These are phyloP conservation scores for Strigamia maritima DNA, from an alignment of 2,888 invertebrate genomes.

Conservation along the genomic window DNA sequence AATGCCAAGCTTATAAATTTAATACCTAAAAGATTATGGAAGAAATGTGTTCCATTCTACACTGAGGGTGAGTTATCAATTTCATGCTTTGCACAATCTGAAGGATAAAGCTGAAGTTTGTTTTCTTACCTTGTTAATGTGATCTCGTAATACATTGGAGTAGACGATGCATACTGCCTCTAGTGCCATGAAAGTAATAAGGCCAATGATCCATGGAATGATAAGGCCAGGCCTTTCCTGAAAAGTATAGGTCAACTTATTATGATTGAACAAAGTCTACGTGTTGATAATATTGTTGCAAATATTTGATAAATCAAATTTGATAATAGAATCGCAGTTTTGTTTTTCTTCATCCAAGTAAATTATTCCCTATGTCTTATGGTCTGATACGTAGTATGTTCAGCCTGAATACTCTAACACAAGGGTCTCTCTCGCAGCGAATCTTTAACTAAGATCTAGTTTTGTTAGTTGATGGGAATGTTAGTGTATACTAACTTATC, in stretches of 20 bases:
- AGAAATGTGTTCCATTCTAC: not conserved
- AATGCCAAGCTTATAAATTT: not conserved
- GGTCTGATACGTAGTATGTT: no score
- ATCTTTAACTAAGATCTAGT: no score
- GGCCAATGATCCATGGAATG: slow-evolving; percentile 75
- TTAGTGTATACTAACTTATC: no score
- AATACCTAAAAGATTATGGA: not conserved
- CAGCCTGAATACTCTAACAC: no score
- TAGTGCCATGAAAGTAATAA: slow-evolving; percentile 74
- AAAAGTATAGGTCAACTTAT: not conserved
- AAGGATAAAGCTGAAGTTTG: not conserved
- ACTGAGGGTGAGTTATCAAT: not conserved
- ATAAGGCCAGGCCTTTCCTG: slow-evolving; percentile 72
- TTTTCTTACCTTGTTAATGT: slow-evolving; percentile 69
- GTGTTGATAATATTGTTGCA: no score
- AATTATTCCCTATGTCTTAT: no score
- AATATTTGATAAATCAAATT: no score
- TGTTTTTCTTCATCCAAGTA: no score
- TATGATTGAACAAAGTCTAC: no score
- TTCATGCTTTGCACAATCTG: not conserved
- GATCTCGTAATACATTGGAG: slow-evolving; percentile 75
- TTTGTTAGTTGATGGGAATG: no score
- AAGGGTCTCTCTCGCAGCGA: no score
- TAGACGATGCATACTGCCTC: slow-evolving; percentile 78
- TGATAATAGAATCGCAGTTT: no score